phyloP scores from a whole-genome alignment of 2,888 invertebrate genomes.

The Brachypalpus laphriformis region DNA sequence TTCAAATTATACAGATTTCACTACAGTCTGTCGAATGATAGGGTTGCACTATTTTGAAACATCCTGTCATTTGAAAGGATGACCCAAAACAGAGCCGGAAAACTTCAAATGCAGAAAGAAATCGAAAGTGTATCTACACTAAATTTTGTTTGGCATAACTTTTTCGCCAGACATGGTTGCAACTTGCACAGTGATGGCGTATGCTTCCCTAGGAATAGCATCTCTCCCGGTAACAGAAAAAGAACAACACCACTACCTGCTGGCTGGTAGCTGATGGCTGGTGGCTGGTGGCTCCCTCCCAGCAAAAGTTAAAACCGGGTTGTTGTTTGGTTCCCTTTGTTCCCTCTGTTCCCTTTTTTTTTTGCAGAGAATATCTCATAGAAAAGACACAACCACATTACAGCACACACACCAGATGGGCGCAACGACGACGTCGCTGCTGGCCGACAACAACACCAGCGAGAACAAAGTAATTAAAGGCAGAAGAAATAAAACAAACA shows the following conservation, averaged over 20 bases:
- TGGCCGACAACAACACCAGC: conserved; percentile 8
- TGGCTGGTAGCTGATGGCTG: neutral
- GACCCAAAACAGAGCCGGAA: no score
- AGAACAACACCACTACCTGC: neutral
- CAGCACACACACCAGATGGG: conserved; percentile 26
- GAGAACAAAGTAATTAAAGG: conserved; percentile 37
- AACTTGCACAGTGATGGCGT: neutral
- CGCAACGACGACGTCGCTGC: neutral
- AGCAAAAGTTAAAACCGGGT: conserved; percentile 6
- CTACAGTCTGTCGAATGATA: no score
- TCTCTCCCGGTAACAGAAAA: neutral
- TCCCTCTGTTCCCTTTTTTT: neutral
- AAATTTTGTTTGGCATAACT: no score
- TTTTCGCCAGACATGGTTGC: neutral
- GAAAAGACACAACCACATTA: conserved; percentile 4
- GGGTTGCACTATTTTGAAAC: no score
- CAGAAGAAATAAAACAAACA: conserved; percentile 37
- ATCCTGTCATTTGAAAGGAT: no score
- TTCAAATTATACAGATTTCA: no score
- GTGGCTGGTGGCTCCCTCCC: neutral
- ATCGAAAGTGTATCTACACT: conserved; percentile 31
- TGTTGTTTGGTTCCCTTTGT: conserved; percentile 6
- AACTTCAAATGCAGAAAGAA: neutral
- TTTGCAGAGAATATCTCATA: neutral
- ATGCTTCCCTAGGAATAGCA: neutral